These are phyloP conservation scores for Malthinus flaveolus DNA, from an alignment of 2,888 invertebrate genomes.

Conservation along the genomic window DNA sequence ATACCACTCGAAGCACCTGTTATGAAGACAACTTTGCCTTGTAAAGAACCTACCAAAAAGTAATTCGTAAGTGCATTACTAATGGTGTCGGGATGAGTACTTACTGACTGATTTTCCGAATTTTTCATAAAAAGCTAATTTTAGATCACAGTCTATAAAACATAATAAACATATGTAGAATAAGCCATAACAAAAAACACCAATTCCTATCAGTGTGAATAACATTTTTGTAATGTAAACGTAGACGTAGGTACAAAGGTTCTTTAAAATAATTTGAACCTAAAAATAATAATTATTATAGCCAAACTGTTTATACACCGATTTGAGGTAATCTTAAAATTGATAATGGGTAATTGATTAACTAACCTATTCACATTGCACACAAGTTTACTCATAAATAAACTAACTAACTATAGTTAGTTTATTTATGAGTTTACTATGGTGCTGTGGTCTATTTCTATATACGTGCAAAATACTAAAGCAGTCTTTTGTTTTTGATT, in stretches of 20 bases:
- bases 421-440: no score
- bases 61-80: neutral
- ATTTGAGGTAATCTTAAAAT: no score
- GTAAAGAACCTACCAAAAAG: slow-evolving; percentile 29
- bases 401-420: no score
- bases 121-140: slow-evolving; percentile 61
- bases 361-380: no score
- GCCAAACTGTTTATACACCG: no score
- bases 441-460: no score
- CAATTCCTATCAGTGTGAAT: slow-evolving; percentile 43
- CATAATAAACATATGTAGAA: slow-evolving; percentile 58
- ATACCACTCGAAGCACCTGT: slow-evolving; percentile 86
- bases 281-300: no score
- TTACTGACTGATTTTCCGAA: slow-evolving; percentile 66
- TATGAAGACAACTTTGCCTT: slow-evolving; percentile 76
- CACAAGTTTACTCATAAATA: no score
- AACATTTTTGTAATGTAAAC: slow-evolving; percentile 37
- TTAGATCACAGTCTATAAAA: slow-evolving; percentile 64
- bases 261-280: neutral
- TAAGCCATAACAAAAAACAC: slow-evolving; percentile 54
- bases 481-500: no score
- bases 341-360: no score
- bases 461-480: no score
- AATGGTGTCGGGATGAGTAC: slow-evolving; percentile 31
- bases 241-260: no score